Base-by-base conservation (phyloP, 2,888 invertebrate genomes). In the Nemotelus nigrinus region DNA sequence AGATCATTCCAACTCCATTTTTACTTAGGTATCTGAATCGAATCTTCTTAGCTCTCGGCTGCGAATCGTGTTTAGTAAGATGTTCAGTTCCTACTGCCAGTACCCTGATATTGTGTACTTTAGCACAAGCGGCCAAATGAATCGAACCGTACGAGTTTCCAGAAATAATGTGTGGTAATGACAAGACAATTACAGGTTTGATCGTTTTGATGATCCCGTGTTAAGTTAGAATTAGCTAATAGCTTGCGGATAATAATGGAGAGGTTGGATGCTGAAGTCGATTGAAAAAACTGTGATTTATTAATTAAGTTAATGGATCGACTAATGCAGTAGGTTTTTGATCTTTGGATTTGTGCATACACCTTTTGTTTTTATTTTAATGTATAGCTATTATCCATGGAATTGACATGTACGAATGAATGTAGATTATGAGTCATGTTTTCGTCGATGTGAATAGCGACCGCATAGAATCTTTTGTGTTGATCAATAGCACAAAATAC, bases 291-390 rank as follows among this genome's bases (percentile, higher is more conserved):
- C n/a, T 41, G 41, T 60, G 25, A 39, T n/a, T 60, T n/a, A 60
- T 60, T 60, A 60, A 60, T 60, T 60, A 60, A 60, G 41, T 60
- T 60, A 60, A 60, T 60, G 41, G 60, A 60, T 39, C 41, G 41
- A 7, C 25, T 60, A 41, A 60, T 41, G 60, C 60, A 60, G 25
- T 7, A 41, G 39, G 25, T 25, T 25, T 25, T 25, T 25, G 25
- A 25, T 25, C 25, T 25, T 25, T 25, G 25, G 25, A 25, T 25
- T 25, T 25, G 25, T 25, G 25, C 25, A 25, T 25, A 25, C 25
- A 25, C 25, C 25, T 25, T 25, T 25, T 25, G 25, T 25, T 25
- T 25, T 25, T 25, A 25, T 25, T 25, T 25, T 25, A 25, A 25
- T 25, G 25, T 25, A 25, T 25, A 25, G 25, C 25, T 25, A 25